Evolutionary conservation across 2,113 vertebrate genomes (phyloP).

Genomic region (Andinoacara biseriatus): DNA sequence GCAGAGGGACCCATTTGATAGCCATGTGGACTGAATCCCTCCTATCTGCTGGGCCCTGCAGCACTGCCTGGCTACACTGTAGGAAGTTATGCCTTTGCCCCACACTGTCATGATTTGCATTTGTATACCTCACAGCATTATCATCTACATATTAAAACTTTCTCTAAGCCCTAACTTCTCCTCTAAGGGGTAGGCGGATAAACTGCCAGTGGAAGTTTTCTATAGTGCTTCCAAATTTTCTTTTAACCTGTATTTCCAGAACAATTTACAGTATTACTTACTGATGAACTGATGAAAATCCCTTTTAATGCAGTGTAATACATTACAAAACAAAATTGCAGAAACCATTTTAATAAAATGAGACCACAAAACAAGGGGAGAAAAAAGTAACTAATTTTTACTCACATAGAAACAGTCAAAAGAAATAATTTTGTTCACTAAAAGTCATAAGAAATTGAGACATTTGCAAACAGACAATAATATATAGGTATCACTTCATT

Average conservation of each 20-base stretch:
- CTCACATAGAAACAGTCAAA: neutral
- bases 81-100: neutral
- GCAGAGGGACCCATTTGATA: neutral
- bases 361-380: neutral
- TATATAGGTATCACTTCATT: slow-evolving; percentile 5
- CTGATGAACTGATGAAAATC: neutral
- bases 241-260: neutral
- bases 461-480: neutral
- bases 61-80: neutral
- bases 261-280: neutral
- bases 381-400: neutral
- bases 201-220: neutral
- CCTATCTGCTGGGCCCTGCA: neutral
- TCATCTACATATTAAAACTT: neutral
- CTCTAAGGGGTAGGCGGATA: neutral
- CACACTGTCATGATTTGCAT: neutral
- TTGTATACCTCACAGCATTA: neutral
- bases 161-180: neutral
- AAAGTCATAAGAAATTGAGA: neutral
- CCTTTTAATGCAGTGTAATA: neutral
- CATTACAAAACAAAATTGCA: neutral
- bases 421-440: neutral
- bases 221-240: neutral
- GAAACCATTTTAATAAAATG: neutral
- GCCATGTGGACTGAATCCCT: neutral